Evolutionary conservation across 1,140 invertebrate species (phyloP), one percentile per base, ranked within the genome.

Genomic region (Orchesella cincta): DNA sequence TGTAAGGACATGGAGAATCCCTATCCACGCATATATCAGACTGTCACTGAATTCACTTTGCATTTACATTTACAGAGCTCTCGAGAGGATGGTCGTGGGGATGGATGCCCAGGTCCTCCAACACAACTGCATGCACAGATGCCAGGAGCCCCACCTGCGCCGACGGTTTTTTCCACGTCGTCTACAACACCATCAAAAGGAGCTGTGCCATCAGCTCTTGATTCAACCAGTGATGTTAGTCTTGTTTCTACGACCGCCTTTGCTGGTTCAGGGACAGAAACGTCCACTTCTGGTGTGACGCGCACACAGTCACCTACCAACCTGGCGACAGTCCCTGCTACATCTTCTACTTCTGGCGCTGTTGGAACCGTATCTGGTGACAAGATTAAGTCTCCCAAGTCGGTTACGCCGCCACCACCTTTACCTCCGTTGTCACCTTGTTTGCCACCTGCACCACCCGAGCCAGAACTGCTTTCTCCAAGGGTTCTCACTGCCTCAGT

Each of bases 41-140:
- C 62, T 67, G 62, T 31, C 62, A 67, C 62, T 67, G 62, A 31
- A 67, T 67, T 67, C 62, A 67, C 31, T 33, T 67, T 67, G 31
- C 62, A 67, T 67, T 67, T 67, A 33, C 62, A 67, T 67, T 67
- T 74, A 3, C 77, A 82, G 81, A 80, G 78, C 54, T 82, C 78
- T 39, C 78, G 78, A 73, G 81, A 82, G 77, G 81, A 82, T 77
- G 81, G 81, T 35, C 79, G 81, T 51, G 81, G 79, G 52, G 79
- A 82, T 76, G 81, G 79, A 73, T 76, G 36, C 34, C 31, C 67
- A 70, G 75, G 75, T 36, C 75, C 75, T 33, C 75, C 75, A 64
- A 67, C 33, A 23, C 71, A 34, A 73, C 3, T 67, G 26, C 31
- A 67, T 67, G 62, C 62, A 67, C 31, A 67, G 2, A 31, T 67